A percentile compares a stretch with the other conserved stretches of the same genome.
phyloP scores from a whole-genome alignment of 2,888 invertebrate species.

The Apotomis capreana region DNA sequence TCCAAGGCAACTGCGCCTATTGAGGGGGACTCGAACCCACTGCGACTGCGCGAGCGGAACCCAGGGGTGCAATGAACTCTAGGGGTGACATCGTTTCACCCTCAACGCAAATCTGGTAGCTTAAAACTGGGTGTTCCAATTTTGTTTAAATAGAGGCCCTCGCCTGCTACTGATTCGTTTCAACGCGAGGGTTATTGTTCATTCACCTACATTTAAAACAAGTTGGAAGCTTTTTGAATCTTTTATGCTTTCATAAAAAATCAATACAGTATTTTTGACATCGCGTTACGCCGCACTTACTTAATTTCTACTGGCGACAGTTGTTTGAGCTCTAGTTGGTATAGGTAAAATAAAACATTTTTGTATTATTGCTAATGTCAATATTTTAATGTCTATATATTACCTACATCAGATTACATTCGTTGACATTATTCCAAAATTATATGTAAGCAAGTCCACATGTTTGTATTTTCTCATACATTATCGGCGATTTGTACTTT shows the following conservation, averaged over 20 bases:
- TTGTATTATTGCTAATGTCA: conserved; percentile 83
- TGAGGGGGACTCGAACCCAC: conserved; percentile 24
- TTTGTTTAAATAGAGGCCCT: conserved; percentile 41
- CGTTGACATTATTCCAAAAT: conserved; percentile 82
- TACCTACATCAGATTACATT: conserved; percentile 84
- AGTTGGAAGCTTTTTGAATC: conserved; percentile 20
- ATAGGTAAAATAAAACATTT: conserved; percentile 64
- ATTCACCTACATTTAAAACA: conserved; percentile 37
- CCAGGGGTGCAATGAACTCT: conserved; percentile 43
- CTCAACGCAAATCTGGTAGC: conserved; percentile 43
- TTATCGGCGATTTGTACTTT: conserved; percentile 82
- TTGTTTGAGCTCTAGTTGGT: not conserved
- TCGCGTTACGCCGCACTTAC: not conserved
- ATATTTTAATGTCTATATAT: conserved; percentile 83
- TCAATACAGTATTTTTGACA: conserved; percentile 17
- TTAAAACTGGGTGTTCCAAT: conserved; percentile 43
- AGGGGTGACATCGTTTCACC: conserved; percentile 43
- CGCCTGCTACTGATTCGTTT: conserved; percentile 35
- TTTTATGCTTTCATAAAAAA: conserved; percentile 15
- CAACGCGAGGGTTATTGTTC: conserved; percentile 35
- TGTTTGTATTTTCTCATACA: conserved; percentile 67
- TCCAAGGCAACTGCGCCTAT: conserved; percentile 38
- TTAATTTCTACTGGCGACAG: not conserved
- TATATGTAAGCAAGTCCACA: conserved; percentile 81
- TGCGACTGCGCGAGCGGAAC: conserved; percentile 42